A percentile compares a stretch with the other conserved stretches of the same genome.
These are phyloP conservation scores for Lamprotornis superbus DNA, from an alignment of 2,113 vertebrate genomes.

Conservation along the genomic window DNA sequence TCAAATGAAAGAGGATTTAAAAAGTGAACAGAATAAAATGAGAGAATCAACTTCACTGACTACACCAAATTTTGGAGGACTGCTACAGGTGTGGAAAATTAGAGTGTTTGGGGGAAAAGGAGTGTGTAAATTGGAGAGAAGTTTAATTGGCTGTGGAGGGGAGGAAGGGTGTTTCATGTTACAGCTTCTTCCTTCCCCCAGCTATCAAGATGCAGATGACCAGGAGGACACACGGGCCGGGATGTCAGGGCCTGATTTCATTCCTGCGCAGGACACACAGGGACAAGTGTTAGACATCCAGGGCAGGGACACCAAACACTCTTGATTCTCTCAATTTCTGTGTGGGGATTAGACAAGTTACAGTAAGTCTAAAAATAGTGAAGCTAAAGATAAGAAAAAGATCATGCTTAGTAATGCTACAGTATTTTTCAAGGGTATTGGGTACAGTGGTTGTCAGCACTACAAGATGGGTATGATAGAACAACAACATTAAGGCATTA, in stretches of 20 bases:
- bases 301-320: background rate
- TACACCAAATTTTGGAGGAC: background rate
- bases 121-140: background rate
- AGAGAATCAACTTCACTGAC: background rate
- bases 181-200: background rate
- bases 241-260: background rate
- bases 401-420: background rate
- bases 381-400: background rate
- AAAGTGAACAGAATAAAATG: background rate
- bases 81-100: background rate
- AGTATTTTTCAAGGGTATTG: background rate
- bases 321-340: background rate
- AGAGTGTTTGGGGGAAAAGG: background rate
- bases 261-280: rapidly evolving
- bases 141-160: background rate
- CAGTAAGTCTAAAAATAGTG: background rate
- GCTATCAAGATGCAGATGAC: background rate
- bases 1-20: background rate
- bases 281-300: background rate
- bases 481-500: background rate
- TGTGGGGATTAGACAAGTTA: rapidly evolving
- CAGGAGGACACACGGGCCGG: rapidly evolving
- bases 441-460: background rate
- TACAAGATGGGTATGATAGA: background rate
- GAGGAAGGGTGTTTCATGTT: background rate